These are phyloP conservation scores for Oxytorus armatus DNA, from an alignment of 2,888 invertebrate species.

Conservation along the genomic window DNA sequence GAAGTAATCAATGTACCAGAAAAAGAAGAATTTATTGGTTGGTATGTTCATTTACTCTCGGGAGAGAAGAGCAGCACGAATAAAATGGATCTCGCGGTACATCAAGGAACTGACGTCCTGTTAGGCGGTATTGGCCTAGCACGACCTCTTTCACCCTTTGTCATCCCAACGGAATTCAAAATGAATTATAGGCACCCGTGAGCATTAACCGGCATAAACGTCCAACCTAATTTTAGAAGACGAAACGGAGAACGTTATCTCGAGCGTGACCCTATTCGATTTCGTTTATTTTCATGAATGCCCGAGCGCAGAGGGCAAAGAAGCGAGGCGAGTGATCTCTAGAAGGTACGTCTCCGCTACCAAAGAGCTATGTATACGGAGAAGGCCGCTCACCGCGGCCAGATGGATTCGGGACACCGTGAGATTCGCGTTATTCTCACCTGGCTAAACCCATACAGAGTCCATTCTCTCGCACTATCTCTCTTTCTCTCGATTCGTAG, in stretches of 20 bases:
- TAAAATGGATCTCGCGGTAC: slow-evolving; percentile 1
- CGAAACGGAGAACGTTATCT: slow-evolving; percentile 62
- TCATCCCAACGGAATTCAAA: slow-evolving; percentile 36
- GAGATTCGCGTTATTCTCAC: slow-evolving; percentile 81
- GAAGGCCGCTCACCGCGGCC: slow-evolving; percentile 69
- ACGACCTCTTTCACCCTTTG: slow-evolving; percentile 53
- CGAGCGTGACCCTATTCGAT: slow-evolving; percentile 70
- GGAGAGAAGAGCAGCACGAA: slow-evolving; percentile 9
- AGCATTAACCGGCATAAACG: slow-evolving; percentile 42
- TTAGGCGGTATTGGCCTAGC: slow-evolving; percentile 34
- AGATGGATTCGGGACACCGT: slow-evolving; percentile 81
- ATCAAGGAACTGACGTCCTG: slow-evolving; percentile 5
- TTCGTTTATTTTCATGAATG: slow-evolving; percentile 69
- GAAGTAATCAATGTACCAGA: too few species aligned
- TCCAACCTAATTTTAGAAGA: slow-evolving; percentile 57
- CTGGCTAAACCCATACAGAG: slow-evolving; percentile 77
- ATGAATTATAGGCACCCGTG: slow-evolving; percentile 51
- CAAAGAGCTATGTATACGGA: slow-evolving; percentile 46
- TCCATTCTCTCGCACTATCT: slow-evolving; percentile 14
- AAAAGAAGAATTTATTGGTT: slow-evolving; percentile 52
- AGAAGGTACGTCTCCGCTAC: slow-evolving; percentile 44
- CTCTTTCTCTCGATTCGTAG: slow-evolving; percentile 33
- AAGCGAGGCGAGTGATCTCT: slow-evolving; percentile 46
- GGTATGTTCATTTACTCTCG: slow-evolving; percentile 25
- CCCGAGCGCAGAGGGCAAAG: slow-evolving; percentile 61